Percentiles rank a stretch among this genome's conserved stretches.
These are phyloP conservation scores for fruit fly (Drosophila melanogaster) DNA, from an alignment of 1,140 invertebrate genomes.

Conservation along the genomic window DNA sequence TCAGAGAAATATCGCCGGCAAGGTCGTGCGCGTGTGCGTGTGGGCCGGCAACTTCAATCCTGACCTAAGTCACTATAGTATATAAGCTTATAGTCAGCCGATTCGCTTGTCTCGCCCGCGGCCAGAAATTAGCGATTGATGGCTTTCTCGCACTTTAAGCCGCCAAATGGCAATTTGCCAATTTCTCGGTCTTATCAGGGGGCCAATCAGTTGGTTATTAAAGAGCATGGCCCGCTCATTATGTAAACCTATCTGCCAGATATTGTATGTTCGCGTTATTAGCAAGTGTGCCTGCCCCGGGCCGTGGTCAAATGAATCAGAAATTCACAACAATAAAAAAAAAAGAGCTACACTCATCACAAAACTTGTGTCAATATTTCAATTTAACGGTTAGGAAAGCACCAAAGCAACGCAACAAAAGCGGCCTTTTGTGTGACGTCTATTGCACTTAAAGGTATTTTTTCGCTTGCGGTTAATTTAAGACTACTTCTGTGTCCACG, in stretches of 20 bases:
- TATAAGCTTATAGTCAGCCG: conserved; percentile 7
- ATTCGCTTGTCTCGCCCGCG: conserved; percentile 37
- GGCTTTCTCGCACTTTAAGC: conserved; percentile 66
- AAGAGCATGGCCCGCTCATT: conserved; percentile 68
- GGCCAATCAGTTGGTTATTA: conserved; percentile 71
- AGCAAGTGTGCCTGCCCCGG: conserved; percentile 53
- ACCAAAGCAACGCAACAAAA: conserved; percentile 53
- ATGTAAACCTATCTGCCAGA: conserved; percentile 51
- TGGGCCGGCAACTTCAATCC: conserved; percentile 56
- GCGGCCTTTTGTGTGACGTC: conserved; percentile 57
- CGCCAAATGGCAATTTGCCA: conserved; percentile 58
- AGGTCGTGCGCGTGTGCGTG: conserved; percentile 43
- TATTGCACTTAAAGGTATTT: conserved; percentile 64
- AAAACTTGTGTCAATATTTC: conserved; percentile 77
- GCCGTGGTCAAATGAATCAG: conserved; percentile 44
- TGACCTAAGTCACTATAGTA: conserved; percentile 66
- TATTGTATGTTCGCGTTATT: conserved; percentile 65
- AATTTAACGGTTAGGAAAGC: conserved; percentile 75
- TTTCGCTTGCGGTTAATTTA: conserved; percentile 69
- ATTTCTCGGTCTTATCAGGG: conserved; percentile 68
- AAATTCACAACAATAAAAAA: conserved; percentile 15
- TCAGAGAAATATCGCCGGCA: conserved; percentile 47
- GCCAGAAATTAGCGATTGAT: conserved; percentile 57
- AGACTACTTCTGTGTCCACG: conserved; percentile 71
- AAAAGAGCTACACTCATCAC: conserved; percentile 25